A percentile compares a stretch with the other conserved stretches of the same genome.
Conservation (phyloP, 2,113 vertebrate genomes). For the Corythaixoides concolor region DNA sequence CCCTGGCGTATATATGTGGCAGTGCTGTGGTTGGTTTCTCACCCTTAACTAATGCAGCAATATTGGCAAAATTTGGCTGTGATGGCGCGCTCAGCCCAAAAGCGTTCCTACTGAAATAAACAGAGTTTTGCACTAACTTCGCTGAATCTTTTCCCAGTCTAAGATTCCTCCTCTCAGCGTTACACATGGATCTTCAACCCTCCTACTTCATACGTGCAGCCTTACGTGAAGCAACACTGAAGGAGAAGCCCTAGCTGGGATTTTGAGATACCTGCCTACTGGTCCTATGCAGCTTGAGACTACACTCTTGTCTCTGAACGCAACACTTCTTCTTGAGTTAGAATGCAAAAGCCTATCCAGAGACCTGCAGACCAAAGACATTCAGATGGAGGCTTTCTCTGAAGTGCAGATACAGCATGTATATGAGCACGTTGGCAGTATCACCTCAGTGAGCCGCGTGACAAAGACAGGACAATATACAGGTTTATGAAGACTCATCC, state of each 20-base stretch:
- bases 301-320: not conserved
- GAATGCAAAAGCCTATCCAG: not conserved
- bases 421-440: not conserved
- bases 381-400: not conserved
- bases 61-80: not conserved
- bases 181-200: not conserved
- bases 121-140: not conserved
- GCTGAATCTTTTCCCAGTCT: not conserved
- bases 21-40: not conserved
- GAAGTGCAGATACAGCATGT: not conserved
- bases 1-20: not conserved
- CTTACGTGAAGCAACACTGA: accelerated
- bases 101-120: not conserved
- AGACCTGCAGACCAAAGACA: not conserved
- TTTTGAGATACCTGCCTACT: not conserved
- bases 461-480: not conserved
- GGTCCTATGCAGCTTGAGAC: not conserved
- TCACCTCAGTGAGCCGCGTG: not conserved
- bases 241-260: not conserved
- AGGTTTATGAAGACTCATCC: not conserved
- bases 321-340: not conserved
- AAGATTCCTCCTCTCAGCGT: not conserved
- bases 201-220: not conserved
- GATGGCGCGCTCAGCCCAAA: accelerated
- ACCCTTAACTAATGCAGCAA: not conserved